Percentiles rank a stretch among this genome's conserved stretches.
These are phyloP conservation scores for Pseudorasbora parva DNA, from an alignment of 2,113 vertebrate genomes.

Conservation along the genomic window DNA sequence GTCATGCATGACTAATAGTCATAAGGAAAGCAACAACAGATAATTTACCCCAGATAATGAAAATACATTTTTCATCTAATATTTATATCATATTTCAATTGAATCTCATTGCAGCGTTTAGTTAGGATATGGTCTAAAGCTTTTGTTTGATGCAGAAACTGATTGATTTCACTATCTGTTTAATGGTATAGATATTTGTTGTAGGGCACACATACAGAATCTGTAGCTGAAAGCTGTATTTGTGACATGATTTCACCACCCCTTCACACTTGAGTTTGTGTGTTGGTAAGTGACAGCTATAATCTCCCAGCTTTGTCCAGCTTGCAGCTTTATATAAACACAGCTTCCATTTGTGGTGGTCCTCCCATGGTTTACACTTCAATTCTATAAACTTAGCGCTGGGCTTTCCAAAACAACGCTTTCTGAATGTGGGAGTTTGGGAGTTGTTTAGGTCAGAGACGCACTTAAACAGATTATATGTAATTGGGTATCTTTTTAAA, in stretches of 20 bases:
- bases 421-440: conserved; percentile 30
- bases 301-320: conserved; percentile 45
- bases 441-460: conserved; percentile 66
- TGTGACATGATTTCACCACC: not conserved
- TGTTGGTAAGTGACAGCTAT: conserved; percentile 37
- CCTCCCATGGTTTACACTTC: conserved; percentile 21
- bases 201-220: not conserved
- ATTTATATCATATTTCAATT: too few species aligned
- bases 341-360: conserved; percentile 38
- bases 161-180: too few species aligned
- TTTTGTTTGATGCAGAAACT: too few species aligned
- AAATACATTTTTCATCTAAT: not conserved
- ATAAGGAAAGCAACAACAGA: not conserved
- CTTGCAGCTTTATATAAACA: conserved; percentile 48
- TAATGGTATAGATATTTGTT: not conserved
- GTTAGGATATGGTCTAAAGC: too few species aligned
- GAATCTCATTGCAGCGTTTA: too few species aligned
- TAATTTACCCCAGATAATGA: not conserved
- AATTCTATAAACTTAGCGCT: conserved; percentile 37
- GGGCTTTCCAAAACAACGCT: not conserved
- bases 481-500: conserved; percentile 52
- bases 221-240: not conserved
- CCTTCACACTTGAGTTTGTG: not conserved
- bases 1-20: not conserved
- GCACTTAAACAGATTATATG: conserved; percentile 62